Base-by-base conservation (phyloP, 2,888 invertebrate species). In the Hyppa rectilinea region DNA sequence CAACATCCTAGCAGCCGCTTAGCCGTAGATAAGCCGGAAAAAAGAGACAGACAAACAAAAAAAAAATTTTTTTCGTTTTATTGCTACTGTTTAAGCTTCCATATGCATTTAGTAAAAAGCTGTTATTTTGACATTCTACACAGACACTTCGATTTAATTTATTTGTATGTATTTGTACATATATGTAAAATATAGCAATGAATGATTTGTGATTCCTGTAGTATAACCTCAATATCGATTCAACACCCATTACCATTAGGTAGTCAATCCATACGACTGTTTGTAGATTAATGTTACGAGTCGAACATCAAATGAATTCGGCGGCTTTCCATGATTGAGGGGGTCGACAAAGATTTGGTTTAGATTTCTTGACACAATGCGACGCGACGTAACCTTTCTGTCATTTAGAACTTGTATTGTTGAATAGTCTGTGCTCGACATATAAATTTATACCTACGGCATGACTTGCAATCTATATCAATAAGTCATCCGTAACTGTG, bases 401-500 rank as follows among this genome's bases (percentile, higher is more conserved):
- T 26, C 36, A 69, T 60, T 60, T 60, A 43, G 17, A 29, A 12
- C 58, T 59, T 53, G 20, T 40, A 58, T 52, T 43, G 29, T 45
- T 52, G 20, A 75, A 52, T 62, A 47, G 12, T 49, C 43, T 31
- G 31, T 58, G 36, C 20, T 43, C 36, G 47, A 70, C n/a, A n/a
- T n/a, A n/a, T n/a, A n/a, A n/a, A n/a, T n/a, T n/a, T 63, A 55
- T 36, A 59, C n/a, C 47, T 31, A 60, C 53, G 29, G 23, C 12
- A 67, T 77, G 58, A 63, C 56, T 61, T 34, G 61, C 61, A 58
- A 56, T 61, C 47, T 58, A 17, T 34, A 58, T 20, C 36, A 45
- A 23, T 47, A 47, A 45, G 61, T 65, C 80, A 65, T 75, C 53
- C 47, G 40, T 17, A 58, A 53, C 45, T 62, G 47, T 65, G 38